A percentile compares a stretch with the other conserved stretches of the same genome.
Evolutionary conservation across 2,797 vertebrate genomes (phyloP).

Genomic region (Valencia hispanica): DNA sequence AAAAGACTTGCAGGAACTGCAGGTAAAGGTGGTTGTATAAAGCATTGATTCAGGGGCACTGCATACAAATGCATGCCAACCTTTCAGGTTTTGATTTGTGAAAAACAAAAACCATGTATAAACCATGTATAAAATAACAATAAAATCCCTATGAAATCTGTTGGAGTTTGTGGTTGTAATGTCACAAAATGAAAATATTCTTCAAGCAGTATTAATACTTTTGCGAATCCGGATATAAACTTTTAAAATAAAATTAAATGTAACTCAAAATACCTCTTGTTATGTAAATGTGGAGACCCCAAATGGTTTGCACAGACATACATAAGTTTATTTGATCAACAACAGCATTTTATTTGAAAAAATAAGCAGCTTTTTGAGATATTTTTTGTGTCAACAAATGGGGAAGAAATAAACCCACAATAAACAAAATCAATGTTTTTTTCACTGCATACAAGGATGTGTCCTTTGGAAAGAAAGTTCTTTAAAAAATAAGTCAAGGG

Average conservation of each 20-base stretch:
- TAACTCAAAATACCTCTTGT: neutral
- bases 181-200: neutral
- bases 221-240: constrained; percentile 1
- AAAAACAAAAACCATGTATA: neutral
- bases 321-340: neutral
- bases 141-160: neutral
- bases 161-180: neutral
- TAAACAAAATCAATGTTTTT: neutral
- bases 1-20: neutral
- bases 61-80: no score
- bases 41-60: neutral
- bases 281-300: neutral
- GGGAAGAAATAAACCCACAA: neutral
- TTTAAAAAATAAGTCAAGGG: constrained; percentile 9
- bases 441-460: neutral
- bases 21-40: neutral
- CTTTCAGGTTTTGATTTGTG: neutral
- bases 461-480: neutral
- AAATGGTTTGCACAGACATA: constrained; percentile 6
- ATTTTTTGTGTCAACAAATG: neutral
- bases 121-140: no score
- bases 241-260: neutral
- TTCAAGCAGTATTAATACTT: neutral
- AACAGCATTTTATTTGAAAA: neutral
- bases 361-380: neutral